phyloP scores from a whole-genome alignment of 2,888 invertebrate genomes.

The Chrysopilus asiliformis region DNA sequence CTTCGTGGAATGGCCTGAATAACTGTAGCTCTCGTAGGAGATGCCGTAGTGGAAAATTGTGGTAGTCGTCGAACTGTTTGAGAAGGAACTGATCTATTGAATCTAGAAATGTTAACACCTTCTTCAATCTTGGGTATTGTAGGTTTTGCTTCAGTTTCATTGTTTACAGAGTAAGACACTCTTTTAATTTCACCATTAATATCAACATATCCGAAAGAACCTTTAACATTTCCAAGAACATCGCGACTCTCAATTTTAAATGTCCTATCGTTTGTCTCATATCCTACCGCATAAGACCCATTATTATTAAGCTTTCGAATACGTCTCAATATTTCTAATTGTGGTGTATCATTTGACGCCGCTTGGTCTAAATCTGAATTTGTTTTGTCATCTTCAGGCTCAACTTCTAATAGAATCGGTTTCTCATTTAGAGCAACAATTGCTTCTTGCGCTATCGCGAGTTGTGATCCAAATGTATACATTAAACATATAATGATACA shows the following conservation, averaged over 20 bases:
- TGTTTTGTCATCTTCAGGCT: conserved; percentile 41
- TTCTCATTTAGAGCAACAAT: no score
- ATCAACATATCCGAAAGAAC: conserved; percentile 71
- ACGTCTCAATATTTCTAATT: conserved; percentile 67
- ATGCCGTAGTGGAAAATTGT: conserved; percentile 26
- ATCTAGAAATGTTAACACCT: conserved; percentile 24
- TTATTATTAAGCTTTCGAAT: conserved; percentile 69
- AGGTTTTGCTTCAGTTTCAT: conserved; percentile 37
- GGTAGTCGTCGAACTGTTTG: conserved; percentile 45
- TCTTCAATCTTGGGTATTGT: conserved; percentile 22
- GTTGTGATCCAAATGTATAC: no score
- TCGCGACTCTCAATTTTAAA: conserved; percentile 75
- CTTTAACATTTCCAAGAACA: conserved; percentile 65
- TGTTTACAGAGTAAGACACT: conserved; percentile 54
- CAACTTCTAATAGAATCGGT: no score
- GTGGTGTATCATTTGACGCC: conserved; percentile 53
- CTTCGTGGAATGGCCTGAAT: conserved; percentile 52
- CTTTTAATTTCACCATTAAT: conserved; percentile 64
- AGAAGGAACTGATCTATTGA: conserved; percentile 34
- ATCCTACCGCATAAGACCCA: conserved; percentile 73
- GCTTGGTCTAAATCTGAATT: conserved; percentile 35
- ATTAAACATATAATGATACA: no score
- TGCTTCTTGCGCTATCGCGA: no score
- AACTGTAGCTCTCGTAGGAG: conserved; percentile 45
- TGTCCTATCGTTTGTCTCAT: conserved; percentile 73